Percentiles rank a stretch among this genome's conserved stretches.
These are phyloP conservation scores for Crioceris asparagi DNA, from an alignment of 2,888 invertebrate genomes.

Conservation along the genomic window DNA sequence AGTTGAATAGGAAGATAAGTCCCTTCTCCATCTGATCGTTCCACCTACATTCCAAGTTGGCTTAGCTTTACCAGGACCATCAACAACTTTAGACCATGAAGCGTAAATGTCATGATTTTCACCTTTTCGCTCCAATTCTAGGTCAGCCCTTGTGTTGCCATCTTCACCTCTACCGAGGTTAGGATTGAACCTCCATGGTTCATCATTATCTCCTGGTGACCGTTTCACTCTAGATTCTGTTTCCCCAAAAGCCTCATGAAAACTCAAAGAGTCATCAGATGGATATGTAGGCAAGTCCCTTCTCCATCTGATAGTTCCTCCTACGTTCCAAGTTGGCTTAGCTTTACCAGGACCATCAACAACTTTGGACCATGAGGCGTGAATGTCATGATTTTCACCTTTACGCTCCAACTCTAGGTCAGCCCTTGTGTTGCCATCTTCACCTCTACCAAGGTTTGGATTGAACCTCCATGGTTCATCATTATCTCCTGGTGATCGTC, in stretches of 20 bases:
- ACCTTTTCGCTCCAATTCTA: neutral
- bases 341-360: slow-evolving; percentile 7
- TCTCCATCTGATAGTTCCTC: slow-evolving; percentile 9
- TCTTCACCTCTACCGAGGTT: neutral
- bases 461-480: slow-evolving; percentile 5
- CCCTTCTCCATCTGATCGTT: slow-evolving; percentile 1
- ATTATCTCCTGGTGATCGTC: slow-evolving; percentile 1
- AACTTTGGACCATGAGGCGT: slow-evolving; percentile 11
- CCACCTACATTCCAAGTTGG: neutral
- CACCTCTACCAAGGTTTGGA: slow-evolving; percentile 4
- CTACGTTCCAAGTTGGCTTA: slow-evolving; percentile 9
- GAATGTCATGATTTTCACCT: slow-evolving; percentile 8
- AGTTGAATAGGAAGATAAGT: no score
- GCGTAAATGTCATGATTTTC: neutral
- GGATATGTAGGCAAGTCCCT: neutral
- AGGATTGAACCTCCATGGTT: neutral
- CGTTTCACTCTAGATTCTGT: neutral
- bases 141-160: neutral
- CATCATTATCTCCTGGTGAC: neutral
- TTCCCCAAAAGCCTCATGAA: neutral
- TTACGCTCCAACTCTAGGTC: slow-evolving; percentile 7
- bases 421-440: slow-evolving; percentile 1
- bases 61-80: neutral
- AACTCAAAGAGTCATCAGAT: slow-evolving; percentile 3
- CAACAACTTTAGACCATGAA: neutral